Conservation (phyloP, 1,140 invertebrate species). For the Ostrea denselamellosa region DNA sequence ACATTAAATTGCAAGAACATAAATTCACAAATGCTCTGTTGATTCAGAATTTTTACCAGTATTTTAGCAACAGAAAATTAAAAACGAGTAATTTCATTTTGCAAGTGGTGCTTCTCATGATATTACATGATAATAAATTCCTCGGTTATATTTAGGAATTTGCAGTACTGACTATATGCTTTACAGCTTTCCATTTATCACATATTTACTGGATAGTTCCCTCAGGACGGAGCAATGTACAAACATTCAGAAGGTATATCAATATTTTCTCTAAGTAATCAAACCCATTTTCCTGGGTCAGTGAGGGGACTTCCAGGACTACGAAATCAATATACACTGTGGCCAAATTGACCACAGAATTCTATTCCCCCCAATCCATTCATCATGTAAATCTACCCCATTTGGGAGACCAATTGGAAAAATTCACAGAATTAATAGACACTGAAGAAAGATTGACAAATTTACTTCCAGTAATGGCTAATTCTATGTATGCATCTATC, state of each 20-base stretch:
- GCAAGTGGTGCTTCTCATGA: too few species aligned
- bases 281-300: conserved; percentile 22
- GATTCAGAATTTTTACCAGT: too few species aligned
- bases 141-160: too few species aligned
- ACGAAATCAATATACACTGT: not conserved
- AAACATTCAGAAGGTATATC: conserved; percentile 12
- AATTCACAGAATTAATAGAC: not conserved
- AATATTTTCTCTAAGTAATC: conserved; percentile 36
- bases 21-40: too few species aligned
- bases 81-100: too few species aligned
- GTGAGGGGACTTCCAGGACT: not conserved
- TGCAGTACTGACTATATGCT: too few species aligned
- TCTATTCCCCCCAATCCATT: conserved; percentile 3
- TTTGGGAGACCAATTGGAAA: not conserved
- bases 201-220: not conserved
- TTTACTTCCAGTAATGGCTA: not conserved
- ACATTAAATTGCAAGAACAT: too few species aligned
- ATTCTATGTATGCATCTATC: not conserved
- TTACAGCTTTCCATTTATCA: not conserved
- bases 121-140: too few species aligned
- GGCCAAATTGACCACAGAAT: not conserved
- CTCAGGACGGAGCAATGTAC: not conserved
- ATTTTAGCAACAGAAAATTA: too few species aligned
- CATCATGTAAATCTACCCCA: conserved; percentile 34
- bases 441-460: not conserved